Percentiles rank a stretch among this genome's conserved stretches.
Conservation (phyloP, 1,140 invertebrate genomes). For the Teleogryllus occipitalis region DNA sequence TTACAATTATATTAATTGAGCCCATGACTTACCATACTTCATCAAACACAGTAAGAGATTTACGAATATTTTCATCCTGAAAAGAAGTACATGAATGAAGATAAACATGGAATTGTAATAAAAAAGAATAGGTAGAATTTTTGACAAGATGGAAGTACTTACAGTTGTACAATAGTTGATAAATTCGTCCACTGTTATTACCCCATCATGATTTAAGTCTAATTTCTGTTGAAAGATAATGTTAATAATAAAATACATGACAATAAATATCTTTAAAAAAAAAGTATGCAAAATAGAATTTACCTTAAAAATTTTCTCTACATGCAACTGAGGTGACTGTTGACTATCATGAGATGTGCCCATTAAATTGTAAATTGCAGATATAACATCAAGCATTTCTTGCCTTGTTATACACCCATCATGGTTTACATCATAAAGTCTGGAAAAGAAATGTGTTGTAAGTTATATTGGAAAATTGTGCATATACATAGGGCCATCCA, state of each 20-base stretch:
- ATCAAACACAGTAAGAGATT: conserved; percentile 19
- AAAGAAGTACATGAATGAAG: conserved; percentile 1
- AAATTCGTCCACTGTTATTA: conserved; percentile 46
- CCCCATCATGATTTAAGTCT: conserved; percentile 43
- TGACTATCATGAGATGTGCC: conserved; percentile 26
- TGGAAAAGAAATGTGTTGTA: conserved; percentile 32
- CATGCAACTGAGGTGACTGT: conserved; percentile 23
- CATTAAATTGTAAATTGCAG: conserved; percentile 45
- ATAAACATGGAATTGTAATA: background rate
- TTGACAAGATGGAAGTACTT: conserved; percentile 12
- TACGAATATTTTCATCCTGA: conserved; percentile 19
- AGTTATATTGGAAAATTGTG: too few relatives aligned
- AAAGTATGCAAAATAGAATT: background rate
- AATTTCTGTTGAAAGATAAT: conserved; percentile 36
- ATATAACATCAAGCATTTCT: conserved; percentile 44
- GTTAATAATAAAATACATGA: background rate
- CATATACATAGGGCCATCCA: too few relatives aligned
- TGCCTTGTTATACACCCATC: conserved; percentile 46
- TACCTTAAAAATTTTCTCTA: conserved; percentile 30
- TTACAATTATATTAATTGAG: background rate
- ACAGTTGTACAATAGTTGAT: conserved; percentile 45
- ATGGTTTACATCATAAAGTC: conserved; percentile 47
- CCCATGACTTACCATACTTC: conserved; percentile 16
- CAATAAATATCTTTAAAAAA: background rate
- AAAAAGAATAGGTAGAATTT: background rate